phyloP scores from a whole-genome alignment of 2,888 invertebrate species.

The Agrotis clavis region DNA sequence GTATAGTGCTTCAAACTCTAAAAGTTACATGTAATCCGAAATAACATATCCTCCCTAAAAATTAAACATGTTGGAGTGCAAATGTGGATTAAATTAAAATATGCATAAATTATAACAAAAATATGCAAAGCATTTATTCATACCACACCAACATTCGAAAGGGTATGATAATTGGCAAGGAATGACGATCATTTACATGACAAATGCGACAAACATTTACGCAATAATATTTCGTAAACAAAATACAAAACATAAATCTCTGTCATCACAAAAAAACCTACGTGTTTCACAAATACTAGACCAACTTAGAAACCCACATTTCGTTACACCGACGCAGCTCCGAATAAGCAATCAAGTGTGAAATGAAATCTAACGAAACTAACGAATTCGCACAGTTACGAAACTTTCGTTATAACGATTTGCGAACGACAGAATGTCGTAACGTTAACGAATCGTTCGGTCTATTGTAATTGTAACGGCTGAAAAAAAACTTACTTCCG shows the following conservation, averaged over 20 bases:
- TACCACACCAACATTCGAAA: constrained; percentile 31
- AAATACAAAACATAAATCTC: constrained; percentile 26
- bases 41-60: neutral
- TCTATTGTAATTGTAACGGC: constrained; percentile 72
- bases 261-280: constrained; percentile 45
- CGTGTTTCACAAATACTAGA: constrained; percentile 35
- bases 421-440: constrained; percentile 66
- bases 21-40: neutral
- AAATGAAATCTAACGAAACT: constrained; percentile 84
- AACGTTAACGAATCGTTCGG: constrained; percentile 71
- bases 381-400: constrained; percentile 70
- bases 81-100: constrained; percentile 36
- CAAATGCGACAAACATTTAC: constrained; percentile 46
- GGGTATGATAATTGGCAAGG: constrained; percentile 53
- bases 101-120: constrained; percentile 36
- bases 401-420: constrained; percentile 77
- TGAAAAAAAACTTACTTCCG: constrained; percentile 71
- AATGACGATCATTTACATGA: constrained; percentile 49
- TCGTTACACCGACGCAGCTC: constrained; percentile 43
- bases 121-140: constrained; percentile 48
- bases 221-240: constrained; percentile 42
- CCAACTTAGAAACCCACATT: constrained; percentile 39
- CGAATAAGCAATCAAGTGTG: constrained; percentile 78
- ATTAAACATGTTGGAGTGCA: constrained; percentile 16
- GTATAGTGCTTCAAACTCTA: neutral